Percentiles rank a stretch among this genome's conserved stretches.
phyloP scores from a whole-genome alignment of 2,888 invertebrate genomes.

The Microctonus brassicae region DNA sequence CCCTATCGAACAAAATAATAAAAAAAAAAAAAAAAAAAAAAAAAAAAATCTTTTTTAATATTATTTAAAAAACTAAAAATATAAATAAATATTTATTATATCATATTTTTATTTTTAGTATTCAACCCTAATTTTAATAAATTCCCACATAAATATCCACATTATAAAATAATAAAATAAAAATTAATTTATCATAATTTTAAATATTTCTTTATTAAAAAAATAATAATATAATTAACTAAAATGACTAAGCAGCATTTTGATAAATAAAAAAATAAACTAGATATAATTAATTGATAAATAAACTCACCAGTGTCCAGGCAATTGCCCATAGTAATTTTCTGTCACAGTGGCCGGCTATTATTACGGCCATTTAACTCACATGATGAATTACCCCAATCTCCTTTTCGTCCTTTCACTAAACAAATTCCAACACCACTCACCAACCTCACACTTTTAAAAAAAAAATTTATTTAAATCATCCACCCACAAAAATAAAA shows the following conservation, averaged over 20 bases:
- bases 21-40: not conserved
- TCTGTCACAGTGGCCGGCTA: constrained; percentile 58
- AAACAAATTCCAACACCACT: not conserved
- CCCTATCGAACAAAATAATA: too few relatives aligned
- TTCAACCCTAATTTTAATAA: too few relatives aligned
- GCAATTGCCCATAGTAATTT: constrained; percentile 72
- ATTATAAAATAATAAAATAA: not conserved
- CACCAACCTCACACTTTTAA: constrained; percentile 20
- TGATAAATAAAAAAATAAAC: not conserved
- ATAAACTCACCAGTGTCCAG: constrained; percentile 70
- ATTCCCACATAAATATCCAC: not conserved
- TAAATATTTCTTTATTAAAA: not conserved
- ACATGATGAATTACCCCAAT: constrained; percentile 55
- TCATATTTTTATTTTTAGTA: too few relatives aligned
- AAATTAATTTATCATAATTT: not conserved
- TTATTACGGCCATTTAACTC: constrained; percentile 67
- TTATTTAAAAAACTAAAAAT: not conserved
- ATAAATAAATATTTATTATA: too few relatives aligned
- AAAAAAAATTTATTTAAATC: not conserved
- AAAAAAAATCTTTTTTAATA: too few relatives aligned
- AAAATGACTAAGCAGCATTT: not conserved
- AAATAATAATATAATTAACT: too few relatives aligned
- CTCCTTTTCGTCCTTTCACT: constrained; percentile 18
- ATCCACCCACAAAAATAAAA: not conserved
- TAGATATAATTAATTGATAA: not conserved